Evolutionary conservation across 2,888 invertebrate species (phyloP), one percentile per base, ranked within the genome.

Genomic region (Alviniconcha strummeri): DNA sequence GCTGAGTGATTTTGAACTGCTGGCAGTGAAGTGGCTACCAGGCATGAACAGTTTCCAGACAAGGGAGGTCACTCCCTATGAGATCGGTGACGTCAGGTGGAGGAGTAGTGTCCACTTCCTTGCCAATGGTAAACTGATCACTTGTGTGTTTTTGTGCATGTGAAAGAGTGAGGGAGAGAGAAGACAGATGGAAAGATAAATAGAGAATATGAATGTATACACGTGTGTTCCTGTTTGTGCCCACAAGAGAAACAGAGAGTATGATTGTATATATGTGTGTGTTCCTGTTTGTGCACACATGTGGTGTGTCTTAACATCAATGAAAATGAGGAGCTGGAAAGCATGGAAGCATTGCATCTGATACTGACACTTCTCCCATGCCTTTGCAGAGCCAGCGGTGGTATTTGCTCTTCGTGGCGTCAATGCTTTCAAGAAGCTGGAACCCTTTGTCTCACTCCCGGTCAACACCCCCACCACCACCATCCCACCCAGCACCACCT

Each of bases 21-120:
- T 93, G 60, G 92, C 92, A 3, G 87, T 93, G 36, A 93, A 93
- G 85, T 93, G 92, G 92, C 84, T 92, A 71, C 88, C 92, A 0
- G 69, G 86, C 0, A 88, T 93, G 36, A 89, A 86, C 57, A 86
- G 85, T 8, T 87, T 89, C n/a, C 92, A 92, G 84, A 92, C 92
- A 11, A 91, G 90, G 81, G 92, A 92, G 85, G 88, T 93, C 64
- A 92, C 92, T 8, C 93, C 92, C 0, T 91, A 88, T 85, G 92
- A 93, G 86, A 90, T 92, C 0, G 92, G 92, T 8, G 91, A 92
- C 81, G 85, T 85, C 71, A 79, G 88, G 60, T 93, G 92, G 92
- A 91, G 90, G 79, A 85, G 87, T n/a, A 92, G 91, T 84, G 84
- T 93, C 9, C 90, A 91, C 55, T 88, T 86, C 64, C 89, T 93